These are phyloP conservation scores for Maniola hyperantus DNA, from an alignment of 2,888 invertebrate genomes.

Conservation along the genomic window DNA sequence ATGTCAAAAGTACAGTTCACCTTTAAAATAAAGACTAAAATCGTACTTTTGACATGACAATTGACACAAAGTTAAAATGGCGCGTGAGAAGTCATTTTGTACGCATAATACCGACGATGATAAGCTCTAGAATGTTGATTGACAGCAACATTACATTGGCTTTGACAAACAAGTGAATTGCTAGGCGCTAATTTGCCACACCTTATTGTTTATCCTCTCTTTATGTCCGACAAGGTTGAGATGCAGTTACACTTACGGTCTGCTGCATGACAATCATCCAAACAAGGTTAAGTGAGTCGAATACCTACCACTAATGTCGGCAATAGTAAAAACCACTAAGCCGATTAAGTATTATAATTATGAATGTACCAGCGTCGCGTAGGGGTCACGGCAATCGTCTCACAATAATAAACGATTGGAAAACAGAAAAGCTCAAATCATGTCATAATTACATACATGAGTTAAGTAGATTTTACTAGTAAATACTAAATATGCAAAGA, in stretches of 20 bases:
- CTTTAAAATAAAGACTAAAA: too few species aligned
- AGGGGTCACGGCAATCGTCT: conserved; percentile 74
- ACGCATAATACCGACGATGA: too few species aligned
- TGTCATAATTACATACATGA: conserved; percentile 17
- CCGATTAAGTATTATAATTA: conserved; percentile 57
- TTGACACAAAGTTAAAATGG: too few species aligned
- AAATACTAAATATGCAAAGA: neutral
- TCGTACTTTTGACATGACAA: too few species aligned
- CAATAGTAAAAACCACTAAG: conserved; percentile 60
- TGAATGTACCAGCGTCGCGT: conserved; percentile 49
- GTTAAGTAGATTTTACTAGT: neutral
- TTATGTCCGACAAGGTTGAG: conserved; percentile 42
- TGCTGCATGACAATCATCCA: conserved; percentile 59
- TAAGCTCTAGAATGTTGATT: neutral
- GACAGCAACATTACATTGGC: neutral
- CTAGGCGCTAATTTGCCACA: conserved; percentile 16
- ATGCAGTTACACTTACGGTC: conserved; percentile 42
- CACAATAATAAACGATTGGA: conserved; percentile 59
- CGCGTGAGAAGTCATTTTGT: too few species aligned
- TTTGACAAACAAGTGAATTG: neutral
- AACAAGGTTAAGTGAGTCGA: conserved; percentile 70
- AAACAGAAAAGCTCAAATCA: conserved; percentile 33
- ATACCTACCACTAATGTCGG: conserved; percentile 48
- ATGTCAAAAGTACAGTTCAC: too few species aligned
- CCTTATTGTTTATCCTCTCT: conserved; percentile 38